A percentile compares a stretch with the other conserved stretches of the same genome.
phyloP scores from a whole-genome alignment of 2,888 invertebrate genomes.

The Cactoblastis cactorum region DNA sequence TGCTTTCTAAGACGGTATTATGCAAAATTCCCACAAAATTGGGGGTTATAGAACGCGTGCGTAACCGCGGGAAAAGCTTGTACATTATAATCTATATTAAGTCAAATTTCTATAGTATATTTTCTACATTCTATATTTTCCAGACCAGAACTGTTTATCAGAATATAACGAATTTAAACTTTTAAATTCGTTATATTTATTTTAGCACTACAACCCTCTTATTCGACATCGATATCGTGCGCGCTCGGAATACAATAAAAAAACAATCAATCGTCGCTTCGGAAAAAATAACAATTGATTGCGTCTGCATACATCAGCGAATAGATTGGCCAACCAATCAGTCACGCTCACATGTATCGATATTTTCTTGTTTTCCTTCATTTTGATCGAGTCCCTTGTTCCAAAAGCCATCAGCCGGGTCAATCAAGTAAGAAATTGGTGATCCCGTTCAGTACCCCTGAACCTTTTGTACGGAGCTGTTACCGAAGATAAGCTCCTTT shows the following conservation, averaged over 20 bases:
- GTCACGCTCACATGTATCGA: slow-evolving; percentile 20
- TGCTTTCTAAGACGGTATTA: no score
- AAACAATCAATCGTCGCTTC: slow-evolving; percentile 2
- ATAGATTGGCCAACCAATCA: slow-evolving; percentile 3
- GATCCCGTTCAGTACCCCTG: slow-evolving; percentile 48
- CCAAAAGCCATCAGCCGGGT: slow-evolving; percentile 66
- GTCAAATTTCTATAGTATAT: no score
- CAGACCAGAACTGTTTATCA: no score
- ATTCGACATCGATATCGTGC: not conserved
- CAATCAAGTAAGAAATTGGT: slow-evolving; percentile 77
- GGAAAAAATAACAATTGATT: slow-evolving; percentile 3
- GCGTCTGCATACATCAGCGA: slow-evolving; percentile 1
- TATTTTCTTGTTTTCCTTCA: slow-evolving; percentile 39
- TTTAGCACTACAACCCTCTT: not conserved
- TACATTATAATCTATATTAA: no score
- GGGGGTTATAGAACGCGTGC: no score
- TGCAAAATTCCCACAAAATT: no score
- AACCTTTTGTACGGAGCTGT: slow-evolving; percentile 47
- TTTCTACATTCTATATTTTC: no score
- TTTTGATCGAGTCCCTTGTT: slow-evolving; percentile 55
- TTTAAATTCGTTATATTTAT: not conserved
- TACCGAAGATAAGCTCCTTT: slow-evolving; percentile 59
- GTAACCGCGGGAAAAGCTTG: no score
- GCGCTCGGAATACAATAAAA: not conserved
- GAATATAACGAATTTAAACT: no score